Percentiles rank a stretch among this genome's conserved stretches.
Evolutionary conservation across 2,888 invertebrate genomes (phyloP).

Genomic region (Cyaniris semiargus): DNA sequence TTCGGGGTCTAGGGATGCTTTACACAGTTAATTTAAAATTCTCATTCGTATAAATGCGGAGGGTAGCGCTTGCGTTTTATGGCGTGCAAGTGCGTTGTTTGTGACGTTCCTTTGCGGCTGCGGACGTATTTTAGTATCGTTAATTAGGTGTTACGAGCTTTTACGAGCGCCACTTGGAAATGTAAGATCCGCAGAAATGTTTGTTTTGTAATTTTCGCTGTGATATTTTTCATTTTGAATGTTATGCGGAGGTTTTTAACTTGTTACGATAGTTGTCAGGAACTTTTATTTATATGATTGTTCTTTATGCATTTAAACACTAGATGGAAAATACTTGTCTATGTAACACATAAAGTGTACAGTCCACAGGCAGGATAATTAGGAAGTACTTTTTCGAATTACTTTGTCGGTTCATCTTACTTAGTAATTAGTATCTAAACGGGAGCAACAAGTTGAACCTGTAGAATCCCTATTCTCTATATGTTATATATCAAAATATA

Average conservation of each 20-base stretch:
- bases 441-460: no score
- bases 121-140: constrained; percentile 78
- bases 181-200: constrained; percentile 18
- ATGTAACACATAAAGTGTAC: no score
- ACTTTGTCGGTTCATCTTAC: no score
- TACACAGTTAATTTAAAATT: constrained; percentile 81
- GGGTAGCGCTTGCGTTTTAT: constrained; percentile 80
- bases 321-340: neutral
- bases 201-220: neutral
- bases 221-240: neutral
- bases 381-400: no score
- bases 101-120: constrained; percentile 71
- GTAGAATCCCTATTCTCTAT: no score
- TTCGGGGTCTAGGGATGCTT: constrained; percentile 61
- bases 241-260: neutral
- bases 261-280: neutral
- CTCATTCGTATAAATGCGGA: constrained; percentile 79
- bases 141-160: constrained; percentile 75
- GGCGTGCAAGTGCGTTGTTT: constrained; percentile 75
- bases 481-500: no score
- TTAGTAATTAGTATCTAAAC: no score
- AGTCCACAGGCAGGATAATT: no score
- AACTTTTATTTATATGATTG: no score
- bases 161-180: constrained; percentile 47
- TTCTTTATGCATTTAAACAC: neutral